Percentiles rank a stretch among this genome's conserved stretches.
Conservation (phyloP, 2,888 invertebrate species). For the Loripinus fragilis region DNA sequence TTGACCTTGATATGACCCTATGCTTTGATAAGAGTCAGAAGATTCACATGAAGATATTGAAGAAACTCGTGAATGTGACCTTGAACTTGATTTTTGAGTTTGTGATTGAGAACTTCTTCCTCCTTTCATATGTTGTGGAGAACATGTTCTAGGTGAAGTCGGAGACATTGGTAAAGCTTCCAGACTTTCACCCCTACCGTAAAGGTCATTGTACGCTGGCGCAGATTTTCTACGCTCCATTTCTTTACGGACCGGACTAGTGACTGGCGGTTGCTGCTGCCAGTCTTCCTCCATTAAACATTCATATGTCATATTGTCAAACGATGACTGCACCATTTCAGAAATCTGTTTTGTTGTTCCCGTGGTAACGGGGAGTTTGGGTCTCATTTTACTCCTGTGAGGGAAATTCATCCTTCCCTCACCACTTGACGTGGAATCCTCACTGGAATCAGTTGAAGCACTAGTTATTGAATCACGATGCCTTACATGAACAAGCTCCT, state of each 20-base stretch:
- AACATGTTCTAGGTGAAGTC: constrained; percentile 24
- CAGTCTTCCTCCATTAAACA: constrained; percentile 67
- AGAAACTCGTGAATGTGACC: constrained; percentile 55
- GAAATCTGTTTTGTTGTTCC: constrained; percentile 78
- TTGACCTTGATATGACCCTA: constrained; percentile 24
- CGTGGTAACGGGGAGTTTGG: constrained; percentile 78
- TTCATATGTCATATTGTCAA: constrained; percentile 67
- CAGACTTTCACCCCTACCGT: constrained; percentile 51
- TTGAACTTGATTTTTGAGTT: constrained; percentile 31
- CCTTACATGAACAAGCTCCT: constrained; percentile 67
- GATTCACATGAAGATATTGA: constrained; percentile 54
- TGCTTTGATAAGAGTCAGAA: constrained; percentile 42
- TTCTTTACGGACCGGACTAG: constrained; percentile 54
- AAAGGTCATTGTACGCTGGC: constrained; percentile 52
- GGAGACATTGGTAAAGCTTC: constrained; percentile 48
- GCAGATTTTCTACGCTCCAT: constrained; percentile 67
- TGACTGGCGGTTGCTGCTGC: constrained; percentile 51
- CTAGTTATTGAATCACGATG: constrained; percentile 79
- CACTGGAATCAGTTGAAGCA: constrained; percentile 78
- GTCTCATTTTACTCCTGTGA: constrained; percentile 73
- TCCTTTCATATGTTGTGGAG: constrained; percentile 38
- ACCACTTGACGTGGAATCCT: constrained; percentile 78
- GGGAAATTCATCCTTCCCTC: constrained; percentile 68
- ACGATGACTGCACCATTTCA: constrained; percentile 76
- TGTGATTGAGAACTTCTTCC: constrained; percentile 38